These are phyloP conservation scores for Vanacampus margaritifer DNA, from an alignment of 2,113 vertebrate species.

Conservation along the genomic window DNA sequence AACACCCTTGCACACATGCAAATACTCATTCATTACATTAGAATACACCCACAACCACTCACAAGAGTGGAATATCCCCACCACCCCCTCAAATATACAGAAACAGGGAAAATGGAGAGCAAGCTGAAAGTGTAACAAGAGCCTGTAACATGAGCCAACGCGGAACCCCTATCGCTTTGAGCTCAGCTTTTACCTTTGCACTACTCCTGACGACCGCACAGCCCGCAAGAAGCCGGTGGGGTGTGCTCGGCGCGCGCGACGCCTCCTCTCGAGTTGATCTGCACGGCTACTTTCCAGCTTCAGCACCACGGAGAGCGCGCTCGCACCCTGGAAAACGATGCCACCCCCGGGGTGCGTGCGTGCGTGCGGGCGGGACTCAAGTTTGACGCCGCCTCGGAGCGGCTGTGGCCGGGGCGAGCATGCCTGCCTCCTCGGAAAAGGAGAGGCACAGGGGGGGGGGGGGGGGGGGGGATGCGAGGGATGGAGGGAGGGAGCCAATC, in stretches of 20 bases:
- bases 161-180: not conserved
- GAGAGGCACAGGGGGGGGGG: constrained; percentile 7
- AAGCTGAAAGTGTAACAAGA: not conserved
- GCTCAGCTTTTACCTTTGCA: constrained; percentile 45
- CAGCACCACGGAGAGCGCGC: constrained; percentile 54
- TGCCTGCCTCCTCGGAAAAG: constrained; percentile 28
- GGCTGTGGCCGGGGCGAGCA: constrained; percentile 37
- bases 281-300: constrained; percentile 32
- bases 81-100: not conserved
- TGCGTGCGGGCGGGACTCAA: constrained; percentile 29
- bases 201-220: constrained; percentile 31
- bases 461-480: constrained; percentile 1
- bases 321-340: not conserved
- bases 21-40: not conserved
- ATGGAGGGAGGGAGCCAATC: constrained; percentile 43
- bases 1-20: not conserved
- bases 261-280: constrained; percentile 58
- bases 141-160: not conserved
- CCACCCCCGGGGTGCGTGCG: not conserved
- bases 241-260: constrained; percentile 28
- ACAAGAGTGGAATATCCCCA: not conserved
- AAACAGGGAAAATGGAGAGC: not conserved
- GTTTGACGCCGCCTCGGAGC: constrained; percentile 43
- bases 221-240: constrained; percentile 38
- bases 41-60: not conserved